Evolutionary conservation across 2,888 invertebrate genomes (phyloP).

Genomic region (Globia sparganii): DNA sequence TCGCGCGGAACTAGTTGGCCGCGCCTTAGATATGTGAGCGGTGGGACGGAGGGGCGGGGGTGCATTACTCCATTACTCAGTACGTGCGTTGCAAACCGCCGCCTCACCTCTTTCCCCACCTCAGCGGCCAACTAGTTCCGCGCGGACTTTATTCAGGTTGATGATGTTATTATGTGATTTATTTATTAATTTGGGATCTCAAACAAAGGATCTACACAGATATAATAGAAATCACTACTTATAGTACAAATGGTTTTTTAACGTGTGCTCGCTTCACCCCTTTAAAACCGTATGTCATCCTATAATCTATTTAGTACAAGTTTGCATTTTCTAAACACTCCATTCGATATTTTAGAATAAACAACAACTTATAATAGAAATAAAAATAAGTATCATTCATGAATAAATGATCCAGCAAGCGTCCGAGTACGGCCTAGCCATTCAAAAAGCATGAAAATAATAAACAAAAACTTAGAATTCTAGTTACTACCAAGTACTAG

Average conservation of each 20-base stretch:
- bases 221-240: neutral
- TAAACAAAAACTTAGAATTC: conserved; percentile 23
- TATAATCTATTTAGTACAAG: neutral
- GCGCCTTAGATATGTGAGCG: too few relatives aligned
- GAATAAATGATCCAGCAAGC: conserved; percentile 46
- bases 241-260: neutral
- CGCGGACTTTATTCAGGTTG: too few relatives aligned
- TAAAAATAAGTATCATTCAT: neutral
- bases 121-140: too few relatives aligned
- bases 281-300: neutral
- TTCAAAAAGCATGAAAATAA: conserved; percentile 57
- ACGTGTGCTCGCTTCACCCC: neutral
- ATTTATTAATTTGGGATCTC: neutral
- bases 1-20: too few relatives aligned
- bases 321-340: conserved; percentile 19
- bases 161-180: too few relatives aligned
- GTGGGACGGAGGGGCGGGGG: too few relatives aligned
- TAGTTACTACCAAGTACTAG: conserved; percentile 13
- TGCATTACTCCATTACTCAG: too few relatives aligned
- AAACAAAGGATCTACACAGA: neutral
- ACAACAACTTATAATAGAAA: neutral
- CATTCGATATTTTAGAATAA: conserved; percentile 20
- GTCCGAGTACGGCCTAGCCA: conserved; percentile 37
- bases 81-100: too few relatives aligned
- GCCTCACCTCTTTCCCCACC: too few relatives aligned